phyloP scores from a whole-genome alignment of 2,888 invertebrate genomes.

The Gymnocheta viridis region DNA sequence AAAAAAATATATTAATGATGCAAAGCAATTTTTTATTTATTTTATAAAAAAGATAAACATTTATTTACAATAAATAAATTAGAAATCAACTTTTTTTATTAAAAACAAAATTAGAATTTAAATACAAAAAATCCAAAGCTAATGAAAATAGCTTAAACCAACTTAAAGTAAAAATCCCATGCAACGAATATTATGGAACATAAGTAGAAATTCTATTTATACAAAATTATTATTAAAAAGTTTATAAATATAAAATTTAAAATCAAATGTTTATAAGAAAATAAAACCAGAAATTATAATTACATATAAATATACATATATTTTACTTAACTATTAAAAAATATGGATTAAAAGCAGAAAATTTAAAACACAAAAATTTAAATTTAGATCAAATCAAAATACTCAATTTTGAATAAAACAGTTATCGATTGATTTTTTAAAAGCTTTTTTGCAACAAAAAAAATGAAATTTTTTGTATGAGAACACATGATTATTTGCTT shows the following conservation, averaged over 20 bases:
- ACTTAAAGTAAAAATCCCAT: slow-evolving; percentile 81
- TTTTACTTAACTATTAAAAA: slow-evolving; percentile 23
- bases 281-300: slow-evolving; percentile 66
- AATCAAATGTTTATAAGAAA: slow-evolving; percentile 37
- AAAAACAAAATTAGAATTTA: slow-evolving; percentile 31
- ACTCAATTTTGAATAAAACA: background rate
- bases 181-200: slow-evolving; percentile 83
- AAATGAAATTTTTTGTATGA: background rate
- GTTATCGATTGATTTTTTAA: background rate
- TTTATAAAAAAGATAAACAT: slow-evolving; percentile 39
- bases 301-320: slow-evolving; percentile 36
- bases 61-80: slow-evolving; percentile 43
- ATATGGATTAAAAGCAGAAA: slow-evolving; percentile 16
- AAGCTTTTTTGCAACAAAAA: background rate
- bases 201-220: slow-evolving; percentile 82
- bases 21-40: slow-evolving; percentile 65
- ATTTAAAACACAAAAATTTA: background rate
- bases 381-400: slow-evolving; percentile 3
- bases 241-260: slow-evolving; percentile 29
- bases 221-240: slow-evolving; percentile 71
- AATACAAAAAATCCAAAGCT: slow-evolving; percentile 64
- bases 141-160: slow-evolving; percentile 66
- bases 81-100: slow-evolving; percentile 35
- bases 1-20: slow-evolving; percentile 21
- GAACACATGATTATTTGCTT: background rate